phyloP scores from a whole-genome alignment of 2,113 vertebrate species.

The Caracal caracal region DNA sequence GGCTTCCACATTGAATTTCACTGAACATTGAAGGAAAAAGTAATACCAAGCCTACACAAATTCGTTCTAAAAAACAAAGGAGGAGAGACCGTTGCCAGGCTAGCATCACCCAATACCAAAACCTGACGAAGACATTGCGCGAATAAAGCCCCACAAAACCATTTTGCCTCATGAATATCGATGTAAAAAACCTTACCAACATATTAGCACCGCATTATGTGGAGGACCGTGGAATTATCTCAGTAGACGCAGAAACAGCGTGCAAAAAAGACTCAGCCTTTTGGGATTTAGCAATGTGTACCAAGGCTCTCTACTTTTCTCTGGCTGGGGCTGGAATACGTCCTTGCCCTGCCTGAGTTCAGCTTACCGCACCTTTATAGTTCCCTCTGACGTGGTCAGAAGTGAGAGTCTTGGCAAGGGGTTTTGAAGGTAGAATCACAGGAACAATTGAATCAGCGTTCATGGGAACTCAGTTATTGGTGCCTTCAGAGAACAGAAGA shows the following conservation, averaged over 20 bases:
- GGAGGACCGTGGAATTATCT: neutral
- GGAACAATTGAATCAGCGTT: neutral
- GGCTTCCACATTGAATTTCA: neutral
- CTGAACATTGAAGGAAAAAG: neutral
- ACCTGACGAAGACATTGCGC: neutral
- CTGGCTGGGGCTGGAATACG: neutral
- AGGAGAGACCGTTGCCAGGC: neutral
- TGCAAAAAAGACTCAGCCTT: neutral
- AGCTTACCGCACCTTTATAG: no score
- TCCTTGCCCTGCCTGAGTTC: no score
- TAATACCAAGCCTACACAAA: neutral
- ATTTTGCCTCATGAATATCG: neutral
- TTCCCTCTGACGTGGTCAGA: neutral
- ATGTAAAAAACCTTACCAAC: neutral
- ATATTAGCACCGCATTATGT: neutral
- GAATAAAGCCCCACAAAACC: neutral
- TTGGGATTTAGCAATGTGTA: neutral
- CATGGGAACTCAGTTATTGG: neutral
- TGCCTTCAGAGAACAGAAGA: neutral
- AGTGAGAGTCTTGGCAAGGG: neutral
- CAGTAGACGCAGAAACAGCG: neutral
- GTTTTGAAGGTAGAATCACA: neutral
- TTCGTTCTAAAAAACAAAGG: neutral
- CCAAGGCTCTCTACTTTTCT: no score
- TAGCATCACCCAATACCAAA: neutral